A percentile compares a stretch with the other conserved stretches of the same genome.
phyloP scores from a whole-genome alignment of 30 jellyfish, hydroid and myxozoan genomes.

The Aurelia coerulea region DNA sequence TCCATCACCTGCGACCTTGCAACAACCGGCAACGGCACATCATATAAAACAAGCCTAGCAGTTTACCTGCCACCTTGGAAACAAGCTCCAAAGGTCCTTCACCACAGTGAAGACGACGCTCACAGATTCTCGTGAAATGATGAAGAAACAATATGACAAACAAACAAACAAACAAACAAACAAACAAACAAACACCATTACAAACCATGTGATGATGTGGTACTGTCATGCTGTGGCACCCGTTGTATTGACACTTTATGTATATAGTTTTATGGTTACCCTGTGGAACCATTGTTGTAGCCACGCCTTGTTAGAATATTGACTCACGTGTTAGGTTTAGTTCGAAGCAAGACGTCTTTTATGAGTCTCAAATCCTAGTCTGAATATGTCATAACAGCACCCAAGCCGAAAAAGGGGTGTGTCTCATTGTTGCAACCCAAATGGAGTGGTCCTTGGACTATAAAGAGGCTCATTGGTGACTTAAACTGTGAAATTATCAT shows the following conservation, averaged over 20 bases:
- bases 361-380: no score
- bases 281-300: no score
- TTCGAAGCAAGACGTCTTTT: no score
- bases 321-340: no score
- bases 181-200: slow-evolving; percentile 5
- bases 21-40: not conserved
- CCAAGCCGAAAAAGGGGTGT: no score
- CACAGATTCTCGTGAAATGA: not conserved
- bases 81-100: slow-evolving; percentile 8
- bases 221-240: slow-evolving; percentile 19
- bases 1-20: not conserved
- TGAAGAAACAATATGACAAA: slow-evolving; percentile 26
- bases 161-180: slow-evolving; percentile 11
- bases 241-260: no score
- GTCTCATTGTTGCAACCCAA: no score
- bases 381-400: not conserved
- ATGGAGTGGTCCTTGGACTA: no score
- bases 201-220: not conserved
- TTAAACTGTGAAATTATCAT: no score
- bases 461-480: no score
- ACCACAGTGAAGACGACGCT: slow-evolving; percentile 14
- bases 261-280: no score
- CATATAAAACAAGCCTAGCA: not conserved
- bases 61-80: slow-evolving; percentile 8
- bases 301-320: no score